These are phyloP conservation scores for Drosophila chauvacae DNA, from an alignment of 1,140 invertebrate species.

Conservation along the genomic window DNA sequence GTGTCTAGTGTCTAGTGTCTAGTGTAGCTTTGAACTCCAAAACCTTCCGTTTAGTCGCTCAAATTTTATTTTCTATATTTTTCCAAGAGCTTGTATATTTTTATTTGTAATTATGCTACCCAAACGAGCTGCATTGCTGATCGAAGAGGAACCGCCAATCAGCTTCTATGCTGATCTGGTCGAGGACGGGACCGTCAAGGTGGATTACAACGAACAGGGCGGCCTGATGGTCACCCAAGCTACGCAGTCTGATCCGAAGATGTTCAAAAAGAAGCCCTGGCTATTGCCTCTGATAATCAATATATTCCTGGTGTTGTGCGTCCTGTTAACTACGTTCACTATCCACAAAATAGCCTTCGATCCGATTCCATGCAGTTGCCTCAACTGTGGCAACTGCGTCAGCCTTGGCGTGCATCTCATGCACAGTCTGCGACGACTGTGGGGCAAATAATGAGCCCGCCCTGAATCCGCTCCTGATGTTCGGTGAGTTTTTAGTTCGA, in stretches of 20 bases:
- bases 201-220: neutral
- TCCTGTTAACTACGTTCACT: neutral
- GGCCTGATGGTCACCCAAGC: neutral
- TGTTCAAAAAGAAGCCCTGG: neutral
- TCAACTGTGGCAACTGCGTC: neutral
- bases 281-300: accelerated
- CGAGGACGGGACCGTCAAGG: neutral
- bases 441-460: neutral
- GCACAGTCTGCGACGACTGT: neutral
- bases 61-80: neutral
- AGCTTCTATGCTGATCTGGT: neutral
- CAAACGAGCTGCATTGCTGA: accelerated
- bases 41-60: neutral
- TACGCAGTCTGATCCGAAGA: neutral
- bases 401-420: neutral
- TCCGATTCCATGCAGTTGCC: neutral
- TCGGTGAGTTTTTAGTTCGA: neutral
- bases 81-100: neutral
- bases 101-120: neutral
- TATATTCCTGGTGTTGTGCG: neutral
- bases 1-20: neutral
- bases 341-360: neutral
- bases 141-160: neutral
- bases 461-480: neutral
- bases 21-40: neutral